Conservation (phyloP, 37 sponge, comb jelly and placozoan species). For the Axinella damicornis region DNA sequence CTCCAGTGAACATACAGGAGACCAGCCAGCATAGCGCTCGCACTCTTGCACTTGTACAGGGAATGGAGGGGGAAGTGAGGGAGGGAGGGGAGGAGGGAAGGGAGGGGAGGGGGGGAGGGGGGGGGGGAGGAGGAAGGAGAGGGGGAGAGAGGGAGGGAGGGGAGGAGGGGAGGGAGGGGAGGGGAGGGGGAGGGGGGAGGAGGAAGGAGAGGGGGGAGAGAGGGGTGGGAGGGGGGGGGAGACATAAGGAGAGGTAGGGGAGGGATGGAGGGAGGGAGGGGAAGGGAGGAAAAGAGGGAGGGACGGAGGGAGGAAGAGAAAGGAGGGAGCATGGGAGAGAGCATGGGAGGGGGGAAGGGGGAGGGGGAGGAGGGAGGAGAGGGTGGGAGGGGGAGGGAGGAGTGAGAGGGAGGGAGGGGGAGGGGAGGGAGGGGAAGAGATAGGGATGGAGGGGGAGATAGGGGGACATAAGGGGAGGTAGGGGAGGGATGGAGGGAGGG, state of each 20-base stretch:
- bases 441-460: background rate
- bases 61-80: no score
- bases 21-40: slow-evolving; percentile 46
- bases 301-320: background rate
- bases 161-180: background rate
- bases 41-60: slow-evolving; percentile 86
- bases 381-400: no score
- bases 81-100: no score
- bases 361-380: no score
- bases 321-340: background rate
- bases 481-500: no score
- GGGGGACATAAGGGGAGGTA: background rate
- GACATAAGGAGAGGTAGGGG: background rate
- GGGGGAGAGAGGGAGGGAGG: background rate
- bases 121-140: no score
- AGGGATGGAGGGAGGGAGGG: background rate
- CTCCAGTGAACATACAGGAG: slow-evolving; percentile 81
- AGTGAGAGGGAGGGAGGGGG: no score
- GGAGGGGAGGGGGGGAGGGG: no score
- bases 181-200: background rate
- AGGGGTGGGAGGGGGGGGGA: no score
- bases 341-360: background rate
- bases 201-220: background rate
- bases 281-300: background rate
- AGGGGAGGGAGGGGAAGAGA: no score